These are phyloP conservation scores for Temnothorax longispinosus DNA, from an alignment of 1,140 invertebrate genomes.

Conservation along the genomic window DNA sequence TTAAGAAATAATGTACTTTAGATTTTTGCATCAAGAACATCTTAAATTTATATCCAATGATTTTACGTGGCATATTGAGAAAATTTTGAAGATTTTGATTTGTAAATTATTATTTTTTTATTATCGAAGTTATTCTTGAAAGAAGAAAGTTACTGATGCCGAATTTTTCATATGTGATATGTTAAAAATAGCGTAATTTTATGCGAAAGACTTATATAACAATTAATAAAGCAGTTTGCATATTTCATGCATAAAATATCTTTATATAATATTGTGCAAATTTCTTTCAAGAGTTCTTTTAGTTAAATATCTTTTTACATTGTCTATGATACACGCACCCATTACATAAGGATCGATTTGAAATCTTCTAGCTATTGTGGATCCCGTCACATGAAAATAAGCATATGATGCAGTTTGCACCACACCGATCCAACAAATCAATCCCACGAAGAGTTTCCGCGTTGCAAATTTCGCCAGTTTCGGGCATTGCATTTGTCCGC, in stretches of 20 bases:
- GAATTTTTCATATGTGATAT: background rate
- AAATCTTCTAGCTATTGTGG: constrained; percentile 85
- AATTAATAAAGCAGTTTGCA: background rate
- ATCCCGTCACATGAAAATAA: constrained; percentile 87
- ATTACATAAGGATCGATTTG: constrained; percentile 84
- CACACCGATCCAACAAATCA: constrained; percentile 85
- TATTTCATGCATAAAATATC: background rate
- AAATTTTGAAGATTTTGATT: background rate
- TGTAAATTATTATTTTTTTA: background rate
- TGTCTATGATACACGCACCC: constrained; percentile 78
- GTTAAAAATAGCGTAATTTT: background rate
- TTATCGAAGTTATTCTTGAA: background rate
- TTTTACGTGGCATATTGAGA: background rate
- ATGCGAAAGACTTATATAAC: too few relatives aligned
- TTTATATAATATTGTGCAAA: background rate
- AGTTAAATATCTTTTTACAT: background rate
- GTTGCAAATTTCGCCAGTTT: constrained; percentile 87
- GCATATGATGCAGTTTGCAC: constrained; percentile 86
- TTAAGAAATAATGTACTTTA: background rate
- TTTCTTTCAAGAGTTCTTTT: background rate
- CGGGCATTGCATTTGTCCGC: constrained; percentile 86
- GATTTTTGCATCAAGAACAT: background rate
- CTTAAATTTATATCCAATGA: background rate
- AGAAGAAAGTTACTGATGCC: background rate
- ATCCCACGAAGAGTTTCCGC: constrained; percentile 85